Evolutionary conservation across 2,113 vertebrate species (phyloP).

Genomic region (Trochalopteron elliotii): DNA sequence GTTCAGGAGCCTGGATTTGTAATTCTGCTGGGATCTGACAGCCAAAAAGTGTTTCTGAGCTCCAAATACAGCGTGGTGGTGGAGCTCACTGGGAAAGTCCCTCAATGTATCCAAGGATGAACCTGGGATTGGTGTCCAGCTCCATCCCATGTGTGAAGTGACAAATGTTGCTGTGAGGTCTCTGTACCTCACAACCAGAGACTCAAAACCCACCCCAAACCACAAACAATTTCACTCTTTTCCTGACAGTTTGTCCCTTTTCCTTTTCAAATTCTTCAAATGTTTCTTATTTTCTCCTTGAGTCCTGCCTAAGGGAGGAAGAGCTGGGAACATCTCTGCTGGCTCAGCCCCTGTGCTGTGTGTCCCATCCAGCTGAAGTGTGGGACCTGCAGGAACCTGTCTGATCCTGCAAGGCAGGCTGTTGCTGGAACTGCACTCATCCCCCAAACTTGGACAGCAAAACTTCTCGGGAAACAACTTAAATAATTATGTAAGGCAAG

Average conservation of each 20-base stretch:
- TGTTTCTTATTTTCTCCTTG: neutral
- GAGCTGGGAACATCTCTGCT: neutral
- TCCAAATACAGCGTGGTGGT: accelerated
- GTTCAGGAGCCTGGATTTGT: neutral
- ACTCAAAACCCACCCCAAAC: neutral
- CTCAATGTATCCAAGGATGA: neutral
- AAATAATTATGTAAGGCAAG: neutral
- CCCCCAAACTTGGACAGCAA: accelerated
- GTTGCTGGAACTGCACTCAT: neutral
- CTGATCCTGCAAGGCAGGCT: neutral
- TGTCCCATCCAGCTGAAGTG: neutral
- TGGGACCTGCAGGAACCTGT: neutral
- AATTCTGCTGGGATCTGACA: neutral
- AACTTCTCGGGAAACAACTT: neutral
- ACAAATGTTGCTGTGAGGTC: neutral
- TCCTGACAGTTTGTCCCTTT: neutral
- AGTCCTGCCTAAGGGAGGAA: neutral
- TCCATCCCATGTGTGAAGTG: accelerated
- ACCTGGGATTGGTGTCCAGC: neutral
- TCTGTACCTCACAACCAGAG: neutral
- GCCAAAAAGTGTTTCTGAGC: neutral
- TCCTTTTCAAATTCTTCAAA: neutral
- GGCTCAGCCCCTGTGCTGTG: neutral
- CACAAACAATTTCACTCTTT: neutral
- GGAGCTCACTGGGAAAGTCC: neutral